Conservation (phyloP, 2,113 vertebrate species). For the Cinclus mexicanus region DNA sequence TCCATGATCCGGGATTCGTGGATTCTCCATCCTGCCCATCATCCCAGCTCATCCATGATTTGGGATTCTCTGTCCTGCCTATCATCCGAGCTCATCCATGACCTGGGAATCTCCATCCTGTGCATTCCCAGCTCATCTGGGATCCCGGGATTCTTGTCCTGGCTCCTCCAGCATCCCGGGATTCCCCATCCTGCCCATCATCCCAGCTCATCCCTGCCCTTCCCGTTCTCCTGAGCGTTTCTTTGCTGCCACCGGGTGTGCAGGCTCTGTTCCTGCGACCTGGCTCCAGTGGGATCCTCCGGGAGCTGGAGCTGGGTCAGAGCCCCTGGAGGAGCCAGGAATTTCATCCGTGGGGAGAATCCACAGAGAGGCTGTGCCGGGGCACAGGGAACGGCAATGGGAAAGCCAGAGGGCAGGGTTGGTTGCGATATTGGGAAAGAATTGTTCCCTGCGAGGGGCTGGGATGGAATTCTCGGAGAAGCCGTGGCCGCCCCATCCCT, state of each 20-base stretch:
- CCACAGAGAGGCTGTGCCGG: accelerated
- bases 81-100: not conserved
- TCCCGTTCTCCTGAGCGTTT: not conserved
- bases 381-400: not conserved
- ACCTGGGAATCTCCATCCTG: not conserved
- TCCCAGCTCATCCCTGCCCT: not conserved
- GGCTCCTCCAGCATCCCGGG: not conserved
- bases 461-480: not conserved
- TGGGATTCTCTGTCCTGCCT: not conserved
- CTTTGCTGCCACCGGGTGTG: slow-evolving; percentile 60
- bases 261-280: slow-evolving; percentile 30
- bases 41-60: not conserved
- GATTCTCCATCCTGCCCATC: not conserved
- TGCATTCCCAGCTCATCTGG: not conserved
- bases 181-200: not conserved
- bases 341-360: accelerated
- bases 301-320: accelerated
- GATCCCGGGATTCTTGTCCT: not conserved
- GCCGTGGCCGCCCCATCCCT: not conserved
- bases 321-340: accelerated
- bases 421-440: not conserved
- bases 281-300: not conserved
- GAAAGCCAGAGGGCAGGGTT: not conserved
- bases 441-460: not conserved
- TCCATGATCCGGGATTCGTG: not conserved